These are phyloP conservation scores for Heliconius eleuchia DNA, from an alignment of 1,140 invertebrate species.

Conservation along the genomic window DNA sequence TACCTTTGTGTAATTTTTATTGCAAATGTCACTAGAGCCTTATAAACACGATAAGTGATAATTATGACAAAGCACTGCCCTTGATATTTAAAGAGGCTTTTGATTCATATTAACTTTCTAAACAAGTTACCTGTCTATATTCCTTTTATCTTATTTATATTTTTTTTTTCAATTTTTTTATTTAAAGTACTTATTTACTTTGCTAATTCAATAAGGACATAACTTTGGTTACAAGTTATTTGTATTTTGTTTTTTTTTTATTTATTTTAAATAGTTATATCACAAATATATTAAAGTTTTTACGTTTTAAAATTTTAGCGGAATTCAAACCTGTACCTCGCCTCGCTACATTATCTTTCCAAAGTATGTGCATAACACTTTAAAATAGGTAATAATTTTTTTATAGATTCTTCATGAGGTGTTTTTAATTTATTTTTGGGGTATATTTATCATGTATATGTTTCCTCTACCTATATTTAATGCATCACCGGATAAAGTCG, in stretches of 20 bases:
- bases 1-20: background rate
- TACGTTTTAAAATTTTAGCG: no score
- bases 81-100: background rate
- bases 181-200: background rate
- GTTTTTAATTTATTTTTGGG: background rate
- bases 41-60: background rate
- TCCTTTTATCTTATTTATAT: background rate
- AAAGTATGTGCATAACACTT: background rate
- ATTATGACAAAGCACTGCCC: background rate
- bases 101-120: conserved; percentile 3
- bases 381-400: background rate
- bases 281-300: no score
- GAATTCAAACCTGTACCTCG: no score
- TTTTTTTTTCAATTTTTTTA: background rate
- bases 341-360: no score
- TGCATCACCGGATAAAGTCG: no score
- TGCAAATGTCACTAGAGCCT: background rate
- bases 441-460: no score
- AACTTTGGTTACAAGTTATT: no score
- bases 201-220: no score
- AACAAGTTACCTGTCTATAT: background rate
- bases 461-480: no score
- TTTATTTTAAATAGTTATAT: no score
- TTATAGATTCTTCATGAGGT: background rate
- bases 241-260: no score